Evolutionary conservation across 2,113 vertebrate species (phyloP).

Genomic region (Elephantulus edwardii): DNA sequence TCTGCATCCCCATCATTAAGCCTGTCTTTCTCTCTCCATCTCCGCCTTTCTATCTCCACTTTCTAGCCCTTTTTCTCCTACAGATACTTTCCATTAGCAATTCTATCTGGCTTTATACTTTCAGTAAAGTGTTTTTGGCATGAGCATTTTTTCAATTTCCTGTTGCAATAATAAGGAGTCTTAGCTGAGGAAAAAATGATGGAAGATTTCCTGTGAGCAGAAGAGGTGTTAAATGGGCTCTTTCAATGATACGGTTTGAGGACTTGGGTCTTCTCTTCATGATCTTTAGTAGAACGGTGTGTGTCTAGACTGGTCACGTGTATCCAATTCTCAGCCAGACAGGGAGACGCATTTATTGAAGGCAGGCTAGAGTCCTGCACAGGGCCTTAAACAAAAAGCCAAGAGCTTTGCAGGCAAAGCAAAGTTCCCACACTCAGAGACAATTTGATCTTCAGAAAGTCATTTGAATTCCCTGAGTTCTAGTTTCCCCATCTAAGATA

Average conservation of each 20-base stretch:
- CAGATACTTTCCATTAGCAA: neutral
- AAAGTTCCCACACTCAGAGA: neutral
- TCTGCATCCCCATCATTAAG: neutral
- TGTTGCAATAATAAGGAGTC: constrained; percentile 3
- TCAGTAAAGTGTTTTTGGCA: constrained; percentile 6
- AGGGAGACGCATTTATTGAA: neutral
- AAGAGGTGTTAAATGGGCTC: neutral
- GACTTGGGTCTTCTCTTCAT: neutral
- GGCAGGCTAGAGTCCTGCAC: neutral
- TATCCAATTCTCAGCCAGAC: neutral
- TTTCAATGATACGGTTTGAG: neutral
- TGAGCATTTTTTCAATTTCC: constrained; percentile 38
- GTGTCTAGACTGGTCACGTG: neutral
- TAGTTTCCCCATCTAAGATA: neutral
- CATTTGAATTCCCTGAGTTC: neutral
- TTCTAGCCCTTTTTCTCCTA: neutral
- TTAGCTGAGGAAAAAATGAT: neutral
- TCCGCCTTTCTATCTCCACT: neutral
- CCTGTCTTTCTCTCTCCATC: rapidly evolving
- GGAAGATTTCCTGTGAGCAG: neutral
- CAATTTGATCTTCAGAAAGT: neutral
- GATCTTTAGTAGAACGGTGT: neutral
- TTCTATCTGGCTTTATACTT: constrained; percentile 10
- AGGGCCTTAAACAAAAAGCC: neutral
- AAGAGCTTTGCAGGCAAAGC: neutral